Conservation (phyloP, 2,888 invertebrate species). For the Platycheirus albimanus region DNA sequence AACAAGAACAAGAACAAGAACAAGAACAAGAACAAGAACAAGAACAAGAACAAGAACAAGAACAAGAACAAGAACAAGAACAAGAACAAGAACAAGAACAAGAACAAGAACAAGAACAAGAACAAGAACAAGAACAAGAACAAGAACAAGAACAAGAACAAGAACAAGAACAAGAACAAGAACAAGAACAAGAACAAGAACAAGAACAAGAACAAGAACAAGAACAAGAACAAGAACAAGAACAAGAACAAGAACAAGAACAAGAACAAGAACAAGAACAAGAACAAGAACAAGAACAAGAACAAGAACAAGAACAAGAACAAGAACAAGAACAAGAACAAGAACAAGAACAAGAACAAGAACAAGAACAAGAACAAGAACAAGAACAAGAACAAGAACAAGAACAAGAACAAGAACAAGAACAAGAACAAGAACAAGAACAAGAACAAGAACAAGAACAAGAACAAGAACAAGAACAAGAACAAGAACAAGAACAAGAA, state of each 20-base stretch:
- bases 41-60: conserved; percentile 22
- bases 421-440: conserved; percentile 10
- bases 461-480: conserved; percentile 10
- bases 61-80: conserved; percentile 22
- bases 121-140: conserved; percentile 22
- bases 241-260: conserved; percentile 10
- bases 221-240: conserved; percentile 10
- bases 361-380: conserved; percentile 10
- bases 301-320: conserved; percentile 10
- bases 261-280: conserved; percentile 10
- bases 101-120: conserved; percentile 22
- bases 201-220: conserved; percentile 10
- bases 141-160: conserved; percentile 21
- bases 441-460: conserved; percentile 10
- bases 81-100: conserved; percentile 22
- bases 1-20: conserved; percentile 22
- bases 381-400: conserved; percentile 10
- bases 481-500: conserved; percentile 2
- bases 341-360: conserved; percentile 10
- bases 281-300: conserved; percentile 10
- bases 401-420: conserved; percentile 10
- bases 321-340: conserved; percentile 10
- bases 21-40: conserved; percentile 21
- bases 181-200: conserved; percentile 10
- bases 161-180: conserved; percentile 5